Conservation (phyloP, 2,113 vertebrate genomes). For the Lethenteron reissneri region DNA sequence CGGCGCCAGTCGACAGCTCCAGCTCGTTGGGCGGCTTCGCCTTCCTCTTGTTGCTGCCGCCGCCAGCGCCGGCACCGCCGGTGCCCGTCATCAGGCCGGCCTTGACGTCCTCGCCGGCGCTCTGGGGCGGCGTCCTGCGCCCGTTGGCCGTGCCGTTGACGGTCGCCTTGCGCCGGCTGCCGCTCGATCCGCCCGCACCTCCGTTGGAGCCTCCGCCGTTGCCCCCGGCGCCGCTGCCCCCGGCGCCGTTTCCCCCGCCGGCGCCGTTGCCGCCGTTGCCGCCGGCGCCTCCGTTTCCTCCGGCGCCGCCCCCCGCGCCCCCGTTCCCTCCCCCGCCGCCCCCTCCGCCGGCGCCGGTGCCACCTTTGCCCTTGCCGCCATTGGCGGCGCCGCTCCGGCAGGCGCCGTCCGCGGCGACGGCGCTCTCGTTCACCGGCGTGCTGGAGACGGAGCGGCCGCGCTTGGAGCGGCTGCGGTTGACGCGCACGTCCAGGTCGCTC, state of each 20-base stretch:
- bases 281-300: no score
- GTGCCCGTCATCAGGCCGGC: conserved; percentile 29
- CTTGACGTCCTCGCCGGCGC: conserved; percentile 65
- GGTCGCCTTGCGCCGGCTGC: no score
- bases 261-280: no score
- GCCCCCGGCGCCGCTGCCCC: no score
- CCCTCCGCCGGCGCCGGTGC: no score
- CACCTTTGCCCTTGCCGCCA: not conserved
- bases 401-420: not conserved
- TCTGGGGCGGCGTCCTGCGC: conserved; percentile 59
- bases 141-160: conserved; percentile 57
- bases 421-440: not conserved
- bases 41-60: conserved; percentile 48
- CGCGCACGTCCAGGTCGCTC: conserved; percentile 71
- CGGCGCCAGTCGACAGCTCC: conserved; percentile 58
- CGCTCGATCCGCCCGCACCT: no score
- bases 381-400: not conserved
- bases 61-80: no score
- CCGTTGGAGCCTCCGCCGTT: no score
- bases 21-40: conserved; percentile 65
- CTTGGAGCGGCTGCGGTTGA: conserved; percentile 69
- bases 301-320: conserved; percentile 15
- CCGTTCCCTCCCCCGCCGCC: conserved; percentile 54
- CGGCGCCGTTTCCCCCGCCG: no score
- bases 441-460: conserved; percentile 38